Percentiles rank a stretch among this genome's conserved stretches.
Evolutionary conservation across 2,113 vertebrate species (phyloP).

Genomic region (Sapayoa aenigma): DNA sequence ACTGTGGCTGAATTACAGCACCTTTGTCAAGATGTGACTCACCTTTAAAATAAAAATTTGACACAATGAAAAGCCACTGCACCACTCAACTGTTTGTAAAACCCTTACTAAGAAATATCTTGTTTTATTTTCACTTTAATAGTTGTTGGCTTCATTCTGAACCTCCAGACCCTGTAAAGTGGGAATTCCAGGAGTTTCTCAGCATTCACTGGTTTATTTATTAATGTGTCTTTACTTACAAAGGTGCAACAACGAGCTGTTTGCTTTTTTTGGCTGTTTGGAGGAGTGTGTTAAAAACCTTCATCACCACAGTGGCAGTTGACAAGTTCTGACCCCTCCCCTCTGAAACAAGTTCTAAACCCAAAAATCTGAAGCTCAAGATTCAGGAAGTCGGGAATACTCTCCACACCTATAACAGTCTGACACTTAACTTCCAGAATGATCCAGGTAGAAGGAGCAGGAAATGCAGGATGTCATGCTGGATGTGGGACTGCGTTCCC

Average conservation of each 20-base stretch:
- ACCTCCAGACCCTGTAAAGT: not conserved
- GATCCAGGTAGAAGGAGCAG: not conserved
- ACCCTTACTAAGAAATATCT: not conserved
- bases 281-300: not conserved
- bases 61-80: not conserved
- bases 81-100: not conserved
- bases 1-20: not conserved
- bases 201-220: not conserved
- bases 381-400: not conserved
- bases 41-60: not conserved
- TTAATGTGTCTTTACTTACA: not conserved
- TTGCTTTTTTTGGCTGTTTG: not conserved
- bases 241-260: not conserved
- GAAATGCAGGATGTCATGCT: not conserved
- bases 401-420: not conserved
- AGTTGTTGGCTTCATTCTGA: not conserved
- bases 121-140: not conserved
- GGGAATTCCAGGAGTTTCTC: not conserved
- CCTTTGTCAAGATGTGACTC: not conserved
- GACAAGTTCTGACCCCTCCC: not conserved
- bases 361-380: not conserved
- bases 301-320: not conserved
- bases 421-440: not conserved
- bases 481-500: not conserved
- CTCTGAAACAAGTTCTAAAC: not conserved